Percentiles rank a stretch among this genome's conserved stretches.
Evolutionary conservation across 2,113 vertebrate species (phyloP).

Genomic region (Panthera uncia): DNA sequence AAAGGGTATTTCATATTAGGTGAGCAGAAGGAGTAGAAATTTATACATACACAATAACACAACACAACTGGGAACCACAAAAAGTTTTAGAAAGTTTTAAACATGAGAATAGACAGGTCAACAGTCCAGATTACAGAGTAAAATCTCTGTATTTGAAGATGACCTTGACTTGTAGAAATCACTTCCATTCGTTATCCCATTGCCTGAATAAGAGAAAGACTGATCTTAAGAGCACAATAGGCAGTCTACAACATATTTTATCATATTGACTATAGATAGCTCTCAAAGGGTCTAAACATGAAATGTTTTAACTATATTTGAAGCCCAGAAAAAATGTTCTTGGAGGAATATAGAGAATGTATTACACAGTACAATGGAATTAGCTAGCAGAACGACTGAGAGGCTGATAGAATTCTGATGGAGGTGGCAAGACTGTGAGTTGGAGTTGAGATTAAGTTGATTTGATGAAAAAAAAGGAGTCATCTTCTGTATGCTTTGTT

Average conservation of each 20-base stretch:
- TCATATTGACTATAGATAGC: background rate
- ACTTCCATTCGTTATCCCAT: background rate
- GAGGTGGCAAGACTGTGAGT: background rate
- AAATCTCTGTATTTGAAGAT: background rate
- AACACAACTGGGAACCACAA: background rate
- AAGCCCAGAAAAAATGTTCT: background rate
- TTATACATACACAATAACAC: background rate
- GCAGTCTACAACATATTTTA: background rate
- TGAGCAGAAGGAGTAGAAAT: background rate
- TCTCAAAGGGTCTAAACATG: background rate
- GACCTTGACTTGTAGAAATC: background rate
- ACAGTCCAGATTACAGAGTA: background rate
- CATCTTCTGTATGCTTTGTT: background rate
- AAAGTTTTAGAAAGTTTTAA: background rate
- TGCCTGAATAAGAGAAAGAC: background rate
- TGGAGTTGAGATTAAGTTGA: background rate
- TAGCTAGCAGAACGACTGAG: background rate
- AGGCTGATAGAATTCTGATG: background rate
- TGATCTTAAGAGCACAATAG: background rate
- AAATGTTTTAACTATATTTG: background rate
- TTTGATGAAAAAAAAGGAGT: background rate
- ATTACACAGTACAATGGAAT: background rate
- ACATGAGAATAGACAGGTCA: background rate
- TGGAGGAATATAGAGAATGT: background rate
- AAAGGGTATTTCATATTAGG: background rate